These are phyloP conservation scores for Agapornis canus DNA, from an alignment of 2,797 vertebrate genomes.

Conservation along the genomic window DNA sequence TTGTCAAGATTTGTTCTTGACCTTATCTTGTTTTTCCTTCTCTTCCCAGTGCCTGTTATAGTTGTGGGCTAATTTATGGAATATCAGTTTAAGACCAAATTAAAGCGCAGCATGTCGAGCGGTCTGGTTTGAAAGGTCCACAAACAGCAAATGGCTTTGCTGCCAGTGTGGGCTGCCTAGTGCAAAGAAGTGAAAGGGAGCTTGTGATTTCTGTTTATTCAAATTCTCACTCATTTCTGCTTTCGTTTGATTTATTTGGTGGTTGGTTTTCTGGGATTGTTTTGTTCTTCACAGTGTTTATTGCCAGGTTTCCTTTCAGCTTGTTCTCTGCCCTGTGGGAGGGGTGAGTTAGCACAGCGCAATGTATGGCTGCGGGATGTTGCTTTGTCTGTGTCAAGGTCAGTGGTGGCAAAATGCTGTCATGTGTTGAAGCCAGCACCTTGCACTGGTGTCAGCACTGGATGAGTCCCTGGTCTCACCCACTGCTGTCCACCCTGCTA, in stretches of 20 bases:
- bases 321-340: background rate
- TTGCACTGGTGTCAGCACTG: background rate
- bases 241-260: slow-evolving; percentile 4
- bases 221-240: background rate
- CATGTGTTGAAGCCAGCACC: background rate
- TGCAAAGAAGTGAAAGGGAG: background rate
- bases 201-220: background rate
- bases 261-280: background rate
- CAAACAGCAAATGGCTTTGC: background rate
- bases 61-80: background rate
- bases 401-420: background rate
- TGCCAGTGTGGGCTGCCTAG: background rate
- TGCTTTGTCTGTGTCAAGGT: background rate
- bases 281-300: slow-evolving; percentile 4
- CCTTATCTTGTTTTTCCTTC: background rate
- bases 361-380: rapidly evolving
- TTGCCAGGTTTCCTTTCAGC: background rate
- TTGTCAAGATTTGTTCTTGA: slow-evolving; percentile 28
- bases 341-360: background rate
- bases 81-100: background rate
- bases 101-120: background rate
- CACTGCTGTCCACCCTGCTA: background rate
- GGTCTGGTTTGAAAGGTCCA: background rate
- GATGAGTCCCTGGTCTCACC: background rate
- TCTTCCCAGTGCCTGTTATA: background rate